Evolutionary conservation across 2,113 vertebrate species (phyloP).

Genomic region (Romanogobio albipinnatus): DNA sequence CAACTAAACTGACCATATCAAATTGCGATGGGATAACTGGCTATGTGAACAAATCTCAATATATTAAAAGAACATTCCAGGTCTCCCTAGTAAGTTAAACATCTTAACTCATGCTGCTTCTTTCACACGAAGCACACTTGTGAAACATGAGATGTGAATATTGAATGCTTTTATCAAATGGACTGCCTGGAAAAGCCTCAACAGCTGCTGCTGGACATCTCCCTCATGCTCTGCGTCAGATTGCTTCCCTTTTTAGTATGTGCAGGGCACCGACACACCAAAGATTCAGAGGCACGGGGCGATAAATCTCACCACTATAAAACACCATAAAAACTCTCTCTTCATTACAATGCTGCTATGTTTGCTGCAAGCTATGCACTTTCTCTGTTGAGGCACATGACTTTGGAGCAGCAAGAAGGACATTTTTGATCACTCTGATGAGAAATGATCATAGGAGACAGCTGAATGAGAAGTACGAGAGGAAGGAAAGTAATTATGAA

Average conservation of each 20-base stretch:
- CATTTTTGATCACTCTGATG: constrained; percentile 23
- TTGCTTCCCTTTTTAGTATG: constrained; percentile 18
- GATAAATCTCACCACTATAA: constrained; percentile 50
- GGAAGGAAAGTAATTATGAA: constrained; percentile 9
- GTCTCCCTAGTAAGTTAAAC: neutral
- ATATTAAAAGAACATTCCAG: neutral
- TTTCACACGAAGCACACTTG: neutral
- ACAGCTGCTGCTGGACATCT: constrained; percentile 12
- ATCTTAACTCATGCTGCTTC: neutral
- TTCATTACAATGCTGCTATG: constrained; percentile 52
- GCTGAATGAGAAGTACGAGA: neutral
- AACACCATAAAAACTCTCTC: constrained; percentile 44
- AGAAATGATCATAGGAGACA: constrained; percentile 33
- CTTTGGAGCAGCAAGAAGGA: constrained; percentile 42
- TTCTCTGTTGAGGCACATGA: constrained; percentile 35
- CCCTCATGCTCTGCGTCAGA: neutral
- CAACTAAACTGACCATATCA: neutral
- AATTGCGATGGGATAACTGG: neutral
- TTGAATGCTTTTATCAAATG: constrained; percentile 32
- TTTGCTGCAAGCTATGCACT: constrained; percentile 35
- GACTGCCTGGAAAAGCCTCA: constrained; percentile 28
- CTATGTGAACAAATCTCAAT: neutral
- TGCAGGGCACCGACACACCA: constrained; percentile 2
- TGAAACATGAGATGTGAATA: constrained; percentile 13
- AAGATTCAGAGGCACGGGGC: constrained; percentile 11